phyloP scores from a whole-genome alignment of 2,797 vertebrate species.

The Phyllotis vaccarum region DNA sequence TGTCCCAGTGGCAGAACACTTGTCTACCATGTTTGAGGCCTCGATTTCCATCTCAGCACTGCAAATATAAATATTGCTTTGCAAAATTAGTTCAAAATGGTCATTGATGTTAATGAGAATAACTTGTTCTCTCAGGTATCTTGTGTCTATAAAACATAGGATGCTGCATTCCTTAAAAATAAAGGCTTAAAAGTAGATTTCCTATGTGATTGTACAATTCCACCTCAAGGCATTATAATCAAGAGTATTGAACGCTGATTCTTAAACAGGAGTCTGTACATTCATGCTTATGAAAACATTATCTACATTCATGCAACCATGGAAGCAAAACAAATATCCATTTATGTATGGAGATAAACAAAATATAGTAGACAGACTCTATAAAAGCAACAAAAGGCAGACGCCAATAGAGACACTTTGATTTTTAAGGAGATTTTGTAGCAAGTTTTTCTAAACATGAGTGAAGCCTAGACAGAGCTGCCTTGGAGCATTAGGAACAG shows the following conservation, averaged over 20 bases:
- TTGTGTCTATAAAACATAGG: constrained; percentile 32
- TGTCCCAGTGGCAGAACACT: neutral
- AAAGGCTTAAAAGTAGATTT: constrained; percentile 13
- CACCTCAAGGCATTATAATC: neutral
- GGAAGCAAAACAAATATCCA: neutral
- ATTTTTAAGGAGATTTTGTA: constrained; percentile 51
- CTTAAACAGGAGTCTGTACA: neutral
- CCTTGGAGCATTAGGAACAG: neutral
- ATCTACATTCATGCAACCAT: constrained; percentile 2
- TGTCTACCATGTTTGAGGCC: neutral
- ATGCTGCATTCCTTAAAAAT: neutral
- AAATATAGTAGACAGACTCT: neutral
- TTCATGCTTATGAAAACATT: neutral
- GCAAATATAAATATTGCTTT: neutral
- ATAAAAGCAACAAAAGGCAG: neutral
- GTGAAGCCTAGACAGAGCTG: constrained; percentile 9
- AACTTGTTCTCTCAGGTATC: neutral
- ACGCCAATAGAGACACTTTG: neutral
- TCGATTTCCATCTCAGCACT: neutral
- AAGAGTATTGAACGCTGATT: neutral
- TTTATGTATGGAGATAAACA: neutral
- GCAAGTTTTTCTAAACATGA: neutral
- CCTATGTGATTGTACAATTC: neutral
- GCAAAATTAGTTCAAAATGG: constrained; percentile 46
- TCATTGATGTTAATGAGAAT: neutral